These are phyloP conservation scores for Ptilodon capucinus DNA, from an alignment of 2,888 invertebrate genomes.

Conservation along the genomic window DNA sequence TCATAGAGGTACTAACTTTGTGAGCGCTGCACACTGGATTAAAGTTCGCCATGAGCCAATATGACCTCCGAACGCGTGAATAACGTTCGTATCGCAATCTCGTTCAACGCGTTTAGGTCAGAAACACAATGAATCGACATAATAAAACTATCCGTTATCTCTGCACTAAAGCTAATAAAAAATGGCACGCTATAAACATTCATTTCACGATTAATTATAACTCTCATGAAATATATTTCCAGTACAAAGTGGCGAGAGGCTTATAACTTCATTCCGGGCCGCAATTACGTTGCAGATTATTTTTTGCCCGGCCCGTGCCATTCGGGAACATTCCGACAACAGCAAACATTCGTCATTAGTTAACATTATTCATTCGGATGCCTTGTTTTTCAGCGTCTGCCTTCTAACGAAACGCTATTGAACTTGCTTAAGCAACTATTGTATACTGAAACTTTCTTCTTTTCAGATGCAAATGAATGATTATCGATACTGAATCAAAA, in stretches of 20 bases:
- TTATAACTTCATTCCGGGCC: constrained; percentile 63
- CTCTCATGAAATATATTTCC: constrained; percentile 23
- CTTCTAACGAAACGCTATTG: constrained; percentile 53
- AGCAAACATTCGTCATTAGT: constrained; percentile 69
- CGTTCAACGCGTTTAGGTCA: too few relatives aligned
- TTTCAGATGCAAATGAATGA: constrained; percentile 23
- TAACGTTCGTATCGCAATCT: too few relatives aligned
- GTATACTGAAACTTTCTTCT: constrained; percentile 14
- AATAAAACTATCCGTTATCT: too few relatives aligned
- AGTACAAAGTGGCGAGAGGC: constrained; percentile 31
- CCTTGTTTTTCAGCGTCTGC: constrained; percentile 66
- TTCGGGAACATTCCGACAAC: constrained; percentile 55
- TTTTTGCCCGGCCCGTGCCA: constrained; percentile 47
- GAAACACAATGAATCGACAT: too few relatives aligned
- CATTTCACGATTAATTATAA: constrained; percentile 20
- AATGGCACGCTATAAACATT: constrained; percentile 16
- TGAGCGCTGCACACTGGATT: too few relatives aligned
- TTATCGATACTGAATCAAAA: constrained; percentile 4
- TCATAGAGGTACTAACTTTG: too few relatives aligned
- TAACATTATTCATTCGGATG: constrained; percentile 64
- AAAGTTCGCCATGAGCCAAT: too few relatives aligned
- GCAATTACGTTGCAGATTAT: constrained; percentile 64
- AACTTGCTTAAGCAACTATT: constrained; percentile 29
- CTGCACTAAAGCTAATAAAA: neutral
- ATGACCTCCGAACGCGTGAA: too few relatives aligned